A percentile compares a stretch with the other conserved stretches of the same genome.
Conservation (phyloP, 2,888 invertebrate species). For the Drosophila atripex region DNA sequence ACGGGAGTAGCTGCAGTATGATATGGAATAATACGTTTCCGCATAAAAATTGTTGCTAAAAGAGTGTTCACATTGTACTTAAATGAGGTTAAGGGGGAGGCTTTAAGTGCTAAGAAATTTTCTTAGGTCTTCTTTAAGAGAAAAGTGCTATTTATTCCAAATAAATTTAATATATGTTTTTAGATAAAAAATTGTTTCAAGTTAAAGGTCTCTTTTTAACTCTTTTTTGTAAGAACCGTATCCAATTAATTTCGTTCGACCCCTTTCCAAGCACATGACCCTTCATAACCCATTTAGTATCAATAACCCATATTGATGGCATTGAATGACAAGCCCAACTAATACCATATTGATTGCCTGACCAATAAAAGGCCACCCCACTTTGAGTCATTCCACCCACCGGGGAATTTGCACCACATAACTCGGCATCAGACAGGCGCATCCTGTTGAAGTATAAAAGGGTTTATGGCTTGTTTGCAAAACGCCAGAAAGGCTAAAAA, state of each 20-base stretch:
- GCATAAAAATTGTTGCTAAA: constrained; percentile 39
- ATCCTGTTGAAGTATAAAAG: constrained; percentile 76
- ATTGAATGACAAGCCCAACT: constrained; percentile 71
- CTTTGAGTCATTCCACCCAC: constrained; percentile 25
- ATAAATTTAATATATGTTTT: too few species aligned
- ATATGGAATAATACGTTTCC: constrained; percentile 15
- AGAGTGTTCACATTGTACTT: constrained; percentile 30
- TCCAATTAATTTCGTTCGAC: background rate
- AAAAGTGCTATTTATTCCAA: too few species aligned
- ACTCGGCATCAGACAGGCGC: constrained; percentile 65
- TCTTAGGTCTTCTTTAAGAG: background rate
- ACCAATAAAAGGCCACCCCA: constrained; percentile 55
- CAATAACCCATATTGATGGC: constrained; percentile 64
- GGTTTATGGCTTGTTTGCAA: constrained; percentile 76
- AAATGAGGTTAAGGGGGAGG: constrained; percentile 13
- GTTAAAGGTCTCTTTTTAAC: background rate
- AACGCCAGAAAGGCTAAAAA: constrained; percentile 25
- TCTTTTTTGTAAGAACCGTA: background rate
- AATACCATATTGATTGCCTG: constrained; percentile 76
- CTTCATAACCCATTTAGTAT: constrained; percentile 38
- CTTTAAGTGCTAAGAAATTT: background rate
- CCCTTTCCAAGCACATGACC: background rate
- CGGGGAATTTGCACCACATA: constrained; percentile 70
- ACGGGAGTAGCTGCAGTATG: background rate
- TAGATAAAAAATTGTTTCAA: too few species aligned